Percentiles rank a stretch among this genome's conserved stretches.
phyloP scores from a whole-genome alignment of 2,888 invertebrate species.

The Orthosia gothica region DNA sequence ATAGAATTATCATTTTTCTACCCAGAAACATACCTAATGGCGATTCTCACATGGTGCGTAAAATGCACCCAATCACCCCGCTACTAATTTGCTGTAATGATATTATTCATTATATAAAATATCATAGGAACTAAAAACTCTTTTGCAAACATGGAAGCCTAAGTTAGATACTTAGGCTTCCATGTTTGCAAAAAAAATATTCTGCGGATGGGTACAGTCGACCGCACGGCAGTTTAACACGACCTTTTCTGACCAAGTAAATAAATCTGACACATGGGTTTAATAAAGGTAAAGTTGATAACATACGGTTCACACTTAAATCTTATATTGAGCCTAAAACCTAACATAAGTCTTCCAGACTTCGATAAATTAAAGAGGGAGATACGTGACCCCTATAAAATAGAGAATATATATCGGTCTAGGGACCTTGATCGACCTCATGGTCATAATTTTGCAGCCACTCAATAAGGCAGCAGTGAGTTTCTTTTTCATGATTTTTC shows the following conservation, averaged over 20 bases:
- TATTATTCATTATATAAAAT: too few species aligned
- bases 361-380: conserved; percentile 39
- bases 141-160: too few species aligned
- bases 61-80: too few species aligned
- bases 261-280: conserved; percentile 17
- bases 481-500: neutral
- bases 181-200: neutral
- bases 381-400: conserved; percentile 19
- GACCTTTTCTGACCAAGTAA: neutral
- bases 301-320: conserved; percentile 22
- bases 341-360: conserved; percentile 26
- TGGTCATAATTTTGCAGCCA: conserved; percentile 8
- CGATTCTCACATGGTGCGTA: too few species aligned
- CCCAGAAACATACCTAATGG: too few species aligned
- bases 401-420: conserved; percentile 32
- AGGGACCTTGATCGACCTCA: conserved; percentile 4
- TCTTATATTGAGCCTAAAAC: conserved; percentile 25
- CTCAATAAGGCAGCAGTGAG: neutral
- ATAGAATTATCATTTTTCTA: too few species aligned
- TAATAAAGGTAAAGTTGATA: conserved; percentile 34
- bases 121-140: too few species aligned
- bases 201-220: neutral
- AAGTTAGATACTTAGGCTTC: neutral
- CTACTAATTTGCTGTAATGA: too few species aligned
- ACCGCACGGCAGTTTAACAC: too few species aligned